A percentile compares a stretch with the other conserved stretches of the same genome.
Conservation (phyloP, 2,113 vertebrate genomes). For the Sakesphorus luctuosus region DNA sequence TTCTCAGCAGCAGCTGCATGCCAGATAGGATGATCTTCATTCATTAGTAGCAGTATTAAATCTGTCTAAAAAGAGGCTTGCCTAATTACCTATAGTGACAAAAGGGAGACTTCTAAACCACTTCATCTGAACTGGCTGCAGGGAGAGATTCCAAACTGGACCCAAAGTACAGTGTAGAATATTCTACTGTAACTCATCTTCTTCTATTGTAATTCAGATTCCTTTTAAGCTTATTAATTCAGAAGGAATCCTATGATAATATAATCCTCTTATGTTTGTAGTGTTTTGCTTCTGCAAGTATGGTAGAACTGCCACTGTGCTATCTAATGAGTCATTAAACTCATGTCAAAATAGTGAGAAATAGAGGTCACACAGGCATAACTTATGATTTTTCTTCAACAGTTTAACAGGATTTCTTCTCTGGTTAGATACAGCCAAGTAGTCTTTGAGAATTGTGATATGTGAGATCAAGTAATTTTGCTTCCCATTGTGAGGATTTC, state of each 20-base stretch:
- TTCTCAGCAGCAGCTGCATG: not conserved
- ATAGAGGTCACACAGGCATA: not conserved
- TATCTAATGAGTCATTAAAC: constrained; percentile 3
- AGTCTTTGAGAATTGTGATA: not conserved
- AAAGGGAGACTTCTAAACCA: not conserved
- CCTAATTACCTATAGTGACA: not conserved
- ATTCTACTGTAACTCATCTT: not conserved
- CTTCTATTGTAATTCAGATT: not conserved
- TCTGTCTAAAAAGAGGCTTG: constrained; percentile 4
- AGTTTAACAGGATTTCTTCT: constrained; percentile 7
- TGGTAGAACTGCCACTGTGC: not conserved
- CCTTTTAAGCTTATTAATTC: constrained; percentile 21
- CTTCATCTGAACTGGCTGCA: not conserved
- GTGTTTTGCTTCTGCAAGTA: not conserved
- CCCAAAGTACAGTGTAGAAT: not conserved
- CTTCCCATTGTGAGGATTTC: not conserved
- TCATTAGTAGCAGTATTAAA: constrained; percentile 8
- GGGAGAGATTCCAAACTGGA: not conserved
- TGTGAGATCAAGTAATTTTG: not conserved
- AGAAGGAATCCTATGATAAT: not conserved
- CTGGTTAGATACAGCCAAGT: not conserved
- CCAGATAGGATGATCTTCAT: not conserved
- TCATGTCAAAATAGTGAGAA: not conserved
- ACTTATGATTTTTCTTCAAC: not conserved
- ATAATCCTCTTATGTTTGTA: constrained; percentile 17